These are phyloP conservation scores for Troilus luridus DNA, from an alignment of 2,888 invertebrate genomes.

Conservation along the genomic window DNA sequence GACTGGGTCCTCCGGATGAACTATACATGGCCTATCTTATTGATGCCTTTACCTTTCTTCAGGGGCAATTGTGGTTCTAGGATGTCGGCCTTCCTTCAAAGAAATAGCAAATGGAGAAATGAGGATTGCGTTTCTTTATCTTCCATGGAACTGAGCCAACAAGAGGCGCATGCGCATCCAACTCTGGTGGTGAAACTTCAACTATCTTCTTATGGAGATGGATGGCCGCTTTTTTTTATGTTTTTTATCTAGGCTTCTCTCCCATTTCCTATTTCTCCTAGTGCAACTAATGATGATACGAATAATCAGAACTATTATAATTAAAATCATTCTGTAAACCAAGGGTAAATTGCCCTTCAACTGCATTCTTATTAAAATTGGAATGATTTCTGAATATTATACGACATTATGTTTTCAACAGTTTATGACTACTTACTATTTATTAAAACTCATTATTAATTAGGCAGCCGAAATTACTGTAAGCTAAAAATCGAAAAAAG, in stretches of 20 bases:
- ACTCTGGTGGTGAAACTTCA: not conserved
- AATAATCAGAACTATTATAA: not conserved
- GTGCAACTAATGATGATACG: not conserved
- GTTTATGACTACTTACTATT: not conserved
- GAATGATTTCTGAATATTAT: not conserved
- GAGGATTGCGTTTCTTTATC: constrained; percentile 23
- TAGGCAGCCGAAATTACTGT: not conserved
- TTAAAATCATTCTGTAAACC: too few relatives aligned
- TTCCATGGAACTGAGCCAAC: constrained; percentile 1
- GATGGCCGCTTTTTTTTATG: not conserved
- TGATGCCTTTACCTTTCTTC: constrained; percentile 3
- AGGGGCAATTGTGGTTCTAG: not conserved
- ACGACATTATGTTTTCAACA: not conserved
- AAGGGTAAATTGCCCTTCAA: too few relatives aligned
- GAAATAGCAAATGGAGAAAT: constrained; percentile 41
- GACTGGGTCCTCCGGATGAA: constrained; percentile 1
- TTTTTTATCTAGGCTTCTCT: not conserved
- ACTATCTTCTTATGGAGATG: not conserved
- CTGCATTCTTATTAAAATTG: too few relatives aligned
- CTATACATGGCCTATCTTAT: constrained; percentile 24
- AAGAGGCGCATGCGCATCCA: not conserved
- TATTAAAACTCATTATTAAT: not conserved
- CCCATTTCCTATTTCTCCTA: not conserved
- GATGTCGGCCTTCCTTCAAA: constrained; percentile 37
- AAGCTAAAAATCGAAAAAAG: not conserved